Evolutionary conservation across 2,797 vertebrate genomes (phyloP).

Genomic region (Hirundo rustica): DNA sequence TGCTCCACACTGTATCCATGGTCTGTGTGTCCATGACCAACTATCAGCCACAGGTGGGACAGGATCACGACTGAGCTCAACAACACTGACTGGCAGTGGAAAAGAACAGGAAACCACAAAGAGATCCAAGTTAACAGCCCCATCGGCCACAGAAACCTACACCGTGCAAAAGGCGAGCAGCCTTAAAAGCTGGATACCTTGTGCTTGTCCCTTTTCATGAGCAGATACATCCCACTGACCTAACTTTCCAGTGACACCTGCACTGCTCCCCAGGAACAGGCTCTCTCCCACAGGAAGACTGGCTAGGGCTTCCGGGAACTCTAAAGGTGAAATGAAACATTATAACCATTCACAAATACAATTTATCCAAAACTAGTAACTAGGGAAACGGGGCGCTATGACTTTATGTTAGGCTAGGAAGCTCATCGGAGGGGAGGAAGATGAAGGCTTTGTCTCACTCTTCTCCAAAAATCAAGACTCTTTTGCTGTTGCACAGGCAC

Average conservation of each 20-base stretch:
- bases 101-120: background rate
- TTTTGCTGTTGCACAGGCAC: background rate
- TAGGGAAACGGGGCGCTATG: background rate
- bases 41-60: background rate
- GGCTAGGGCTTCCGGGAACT: background rate
- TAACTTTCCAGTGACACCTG: background rate
- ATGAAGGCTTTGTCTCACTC: background rate
- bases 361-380: background rate
- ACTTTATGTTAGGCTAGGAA: background rate
- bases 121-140: background rate
- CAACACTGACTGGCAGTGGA: background rate
- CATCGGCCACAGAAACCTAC: background rate
- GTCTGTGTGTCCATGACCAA: background rate
- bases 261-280: background rate
- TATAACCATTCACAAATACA: background rate
- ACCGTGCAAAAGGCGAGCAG: background rate
- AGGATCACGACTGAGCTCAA: background rate
- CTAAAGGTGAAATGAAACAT: background rate
- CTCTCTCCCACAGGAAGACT: background rate
- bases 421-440: background rate
- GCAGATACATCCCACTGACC: background rate
- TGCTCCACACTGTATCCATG: fast-evolving
- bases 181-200: background rate
- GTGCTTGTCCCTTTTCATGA: background rate
- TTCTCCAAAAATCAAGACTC: background rate